Conservation (phyloP, 2,888 invertebrate species). For the Agriotes lineatus region DNA sequence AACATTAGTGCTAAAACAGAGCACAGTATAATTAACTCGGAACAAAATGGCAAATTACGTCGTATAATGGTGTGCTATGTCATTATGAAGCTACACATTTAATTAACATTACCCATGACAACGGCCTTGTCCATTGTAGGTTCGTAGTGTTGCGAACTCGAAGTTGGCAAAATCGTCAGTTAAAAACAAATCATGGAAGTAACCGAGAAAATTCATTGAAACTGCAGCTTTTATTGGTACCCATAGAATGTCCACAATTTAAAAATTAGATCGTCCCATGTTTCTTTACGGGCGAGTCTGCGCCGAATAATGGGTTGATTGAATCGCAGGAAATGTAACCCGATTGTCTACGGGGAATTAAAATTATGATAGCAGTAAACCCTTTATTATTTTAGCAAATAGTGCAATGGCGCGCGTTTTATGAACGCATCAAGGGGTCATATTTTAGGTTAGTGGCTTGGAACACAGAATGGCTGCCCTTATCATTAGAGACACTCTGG, state of each 20-base stretch:
- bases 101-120: background rate
- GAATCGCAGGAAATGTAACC: no score
- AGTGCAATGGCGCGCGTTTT: background rate
- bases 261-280: no score
- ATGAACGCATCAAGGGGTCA: no score
- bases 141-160: background rate
- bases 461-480: background rate
- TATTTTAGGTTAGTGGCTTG: background rate
- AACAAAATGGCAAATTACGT: constrained; percentile 3
- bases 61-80: no score
- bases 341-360: background rate
- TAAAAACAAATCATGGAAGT: background rate
- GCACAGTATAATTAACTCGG: background rate
- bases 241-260: no score
- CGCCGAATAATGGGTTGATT: no score
- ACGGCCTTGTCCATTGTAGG: background rate
- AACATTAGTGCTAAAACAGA: background rate
- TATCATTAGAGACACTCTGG: no score
- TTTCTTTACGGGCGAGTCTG: no score
- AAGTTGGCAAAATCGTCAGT: background rate
- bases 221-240: no score
- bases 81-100: background rate
- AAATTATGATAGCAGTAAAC: constrained; percentile 2
- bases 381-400: constrained; percentile 9
- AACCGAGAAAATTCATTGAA: background rate